These are phyloP conservation scores for Parnassius glacialis DNA, from an alignment of 2,888 invertebrate genomes.

Conservation along the genomic window DNA sequence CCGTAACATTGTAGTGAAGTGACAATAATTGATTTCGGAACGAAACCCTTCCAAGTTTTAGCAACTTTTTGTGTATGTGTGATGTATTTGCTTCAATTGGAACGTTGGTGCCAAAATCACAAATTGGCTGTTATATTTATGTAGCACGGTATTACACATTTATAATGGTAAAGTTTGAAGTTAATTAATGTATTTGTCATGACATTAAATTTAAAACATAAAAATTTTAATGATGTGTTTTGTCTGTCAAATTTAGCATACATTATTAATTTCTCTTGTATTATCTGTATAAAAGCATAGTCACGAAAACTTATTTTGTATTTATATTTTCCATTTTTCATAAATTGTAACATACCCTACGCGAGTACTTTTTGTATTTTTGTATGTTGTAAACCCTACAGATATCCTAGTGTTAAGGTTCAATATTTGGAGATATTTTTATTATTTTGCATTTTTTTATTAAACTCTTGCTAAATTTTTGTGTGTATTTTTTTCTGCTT, in stretches of 20 bases:
- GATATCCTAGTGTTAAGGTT: constrained; percentile 73
- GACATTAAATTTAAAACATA: too few species aligned
- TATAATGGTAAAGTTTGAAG: neutral
- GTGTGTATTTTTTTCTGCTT: constrained; percentile 43
- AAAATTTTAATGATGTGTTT: neutral
- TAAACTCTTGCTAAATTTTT: constrained; percentile 77
- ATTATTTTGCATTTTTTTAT: constrained; percentile 80
- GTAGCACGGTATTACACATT: neutral
- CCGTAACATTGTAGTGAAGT: constrained; percentile 63
- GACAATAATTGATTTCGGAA: constrained; percentile 59
- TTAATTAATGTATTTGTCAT: neutral
- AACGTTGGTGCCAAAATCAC: constrained; percentile 35
- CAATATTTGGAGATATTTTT: constrained; percentile 79
- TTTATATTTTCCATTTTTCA: constrained; percentile 1
- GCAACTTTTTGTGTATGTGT: neutral
- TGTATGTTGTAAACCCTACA: constrained; percentile 65
- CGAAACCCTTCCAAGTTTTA: constrained; percentile 3
- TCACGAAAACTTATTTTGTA: neutral
- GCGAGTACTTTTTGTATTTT: constrained; percentile 70
- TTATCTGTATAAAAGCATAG: constrained; percentile 8
- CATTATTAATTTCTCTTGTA: neutral
- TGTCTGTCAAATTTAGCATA: constrained; percentile 8
- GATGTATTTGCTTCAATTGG: constrained; percentile 33
- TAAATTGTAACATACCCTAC: constrained; percentile 35
- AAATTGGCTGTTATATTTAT: constrained; percentile 16